These are phyloP conservation scores for Sebastes paucispinis DNA, from an alignment of 2,797 vertebrate species.

Conservation along the genomic window DNA sequence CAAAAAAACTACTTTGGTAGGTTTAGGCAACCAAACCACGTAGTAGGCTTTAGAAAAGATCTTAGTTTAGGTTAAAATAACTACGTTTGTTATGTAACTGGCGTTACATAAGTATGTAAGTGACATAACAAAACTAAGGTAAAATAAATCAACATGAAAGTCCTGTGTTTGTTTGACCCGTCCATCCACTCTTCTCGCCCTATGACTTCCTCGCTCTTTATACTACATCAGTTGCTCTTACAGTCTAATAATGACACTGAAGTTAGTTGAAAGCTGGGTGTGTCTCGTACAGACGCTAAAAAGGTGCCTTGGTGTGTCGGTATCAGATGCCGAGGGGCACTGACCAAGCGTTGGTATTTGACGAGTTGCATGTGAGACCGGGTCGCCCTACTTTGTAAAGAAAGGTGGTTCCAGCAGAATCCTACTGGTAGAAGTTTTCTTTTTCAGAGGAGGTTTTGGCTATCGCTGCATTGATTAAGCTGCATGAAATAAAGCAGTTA, in stretches of 20 bases:
- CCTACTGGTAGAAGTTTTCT: neutral
- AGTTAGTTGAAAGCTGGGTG: neutral
- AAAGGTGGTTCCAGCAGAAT: neutral
- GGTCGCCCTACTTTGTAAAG: neutral
- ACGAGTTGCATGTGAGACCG: neutral
- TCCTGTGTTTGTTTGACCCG: neutral
- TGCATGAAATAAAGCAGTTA: too few species aligned
- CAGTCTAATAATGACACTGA: neutral
- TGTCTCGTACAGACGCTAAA: neutral
- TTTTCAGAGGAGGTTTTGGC: neutral
- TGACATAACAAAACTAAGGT: neutral
- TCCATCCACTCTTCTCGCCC: neutral
- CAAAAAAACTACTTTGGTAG: neutral
- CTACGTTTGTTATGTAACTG: neutral
- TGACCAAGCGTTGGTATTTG: neutral
- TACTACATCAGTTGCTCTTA: neutral
- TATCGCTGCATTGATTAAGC: neutral
- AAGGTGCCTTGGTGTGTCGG: neutral
- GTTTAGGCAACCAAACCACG: neutral
- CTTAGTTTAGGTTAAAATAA: neutral
- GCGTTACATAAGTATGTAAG: neutral
- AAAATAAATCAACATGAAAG: neutral
- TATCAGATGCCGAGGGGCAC: neutral
- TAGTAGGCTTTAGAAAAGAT: too few species aligned
- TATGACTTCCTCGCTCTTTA: fast-evolving